Evolutionary conservation across 2,797 vertebrate species (phyloP).

Genomic region (Chelonia mydas): DNA sequence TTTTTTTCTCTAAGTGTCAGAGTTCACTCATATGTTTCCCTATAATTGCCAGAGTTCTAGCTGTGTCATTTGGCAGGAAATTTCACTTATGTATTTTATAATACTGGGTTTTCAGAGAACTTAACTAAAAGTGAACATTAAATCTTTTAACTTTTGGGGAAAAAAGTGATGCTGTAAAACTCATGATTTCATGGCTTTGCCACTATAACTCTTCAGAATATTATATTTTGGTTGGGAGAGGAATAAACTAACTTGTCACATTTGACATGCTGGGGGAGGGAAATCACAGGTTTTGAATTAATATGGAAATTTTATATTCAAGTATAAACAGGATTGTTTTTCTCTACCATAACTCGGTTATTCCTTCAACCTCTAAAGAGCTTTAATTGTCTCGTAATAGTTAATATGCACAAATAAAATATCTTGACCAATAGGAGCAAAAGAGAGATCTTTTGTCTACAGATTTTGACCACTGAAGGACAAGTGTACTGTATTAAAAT

Average conservation of each 20-base stretch:
- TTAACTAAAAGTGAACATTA: neutral
- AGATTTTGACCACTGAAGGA: neutral
- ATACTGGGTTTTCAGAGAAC: neutral
- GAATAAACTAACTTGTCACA: neutral
- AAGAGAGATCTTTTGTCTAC: neutral
- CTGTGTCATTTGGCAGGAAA: slow-evolving; percentile 29
- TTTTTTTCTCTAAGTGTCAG: neutral
- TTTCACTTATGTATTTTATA: neutral
- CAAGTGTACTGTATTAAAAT: no score
- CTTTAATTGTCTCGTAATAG: neutral
- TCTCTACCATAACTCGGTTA: neutral
- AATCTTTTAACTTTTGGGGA: neutral
- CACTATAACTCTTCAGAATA: neutral
- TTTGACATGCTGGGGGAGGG: neutral
- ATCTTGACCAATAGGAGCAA: neutral
- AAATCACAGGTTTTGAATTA: neutral
- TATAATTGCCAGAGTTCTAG: slow-evolving; percentile 7
- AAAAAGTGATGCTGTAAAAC: neutral
- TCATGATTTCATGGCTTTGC: neutral
- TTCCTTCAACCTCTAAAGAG: neutral
- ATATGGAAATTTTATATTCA: neutral
- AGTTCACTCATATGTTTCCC: slow-evolving; percentile 25
- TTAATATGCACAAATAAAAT: neutral
- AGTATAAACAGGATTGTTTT: neutral
- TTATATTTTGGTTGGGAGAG: neutral